These are phyloP conservation scores for Babylonia areolata DNA, from an alignment of 1,140 invertebrate species.

Conservation along the genomic window DNA sequence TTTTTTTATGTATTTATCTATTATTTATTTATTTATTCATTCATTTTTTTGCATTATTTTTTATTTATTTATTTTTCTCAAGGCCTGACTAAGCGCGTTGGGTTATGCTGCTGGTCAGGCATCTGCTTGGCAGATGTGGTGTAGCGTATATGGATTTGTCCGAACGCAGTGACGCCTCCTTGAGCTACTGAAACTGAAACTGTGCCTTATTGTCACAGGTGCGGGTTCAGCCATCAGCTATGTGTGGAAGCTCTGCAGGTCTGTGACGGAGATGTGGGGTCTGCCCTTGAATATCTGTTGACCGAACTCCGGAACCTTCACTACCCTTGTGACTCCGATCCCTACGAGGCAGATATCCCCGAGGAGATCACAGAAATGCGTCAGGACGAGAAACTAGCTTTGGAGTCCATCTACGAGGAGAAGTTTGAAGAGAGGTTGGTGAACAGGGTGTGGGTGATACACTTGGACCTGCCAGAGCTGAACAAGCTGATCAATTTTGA, in stretches of 20 bases:
- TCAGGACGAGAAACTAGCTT: slow-evolving; percentile 69
- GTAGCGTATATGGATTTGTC: too few species aligned
- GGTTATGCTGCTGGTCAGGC: too few species aligned
- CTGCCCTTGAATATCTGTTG: slow-evolving; percentile 67
- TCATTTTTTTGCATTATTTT: too few species aligned
- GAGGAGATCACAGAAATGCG: slow-evolving; percentile 62
- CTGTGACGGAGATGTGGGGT: slow-evolving; percentile 66
- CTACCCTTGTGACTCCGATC: not conserved
- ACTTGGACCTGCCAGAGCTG: slow-evolving; percentile 59
- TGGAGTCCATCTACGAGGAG: slow-evolving; percentile 70
- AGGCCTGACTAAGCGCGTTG: too few species aligned
- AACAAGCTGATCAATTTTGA: slow-evolving; percentile 45
- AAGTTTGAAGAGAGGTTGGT: slow-evolving; percentile 66
- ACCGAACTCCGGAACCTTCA: slow-evolving; percentile 57
- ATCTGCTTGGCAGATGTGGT: too few species aligned
- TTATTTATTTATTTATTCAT: too few species aligned
- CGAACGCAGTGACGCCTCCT: too few species aligned
- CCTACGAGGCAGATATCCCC: slow-evolving; percentile 28
- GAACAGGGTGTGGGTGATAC: slow-evolving; percentile 65
- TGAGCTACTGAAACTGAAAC: too few species aligned
- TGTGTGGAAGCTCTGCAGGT: slow-evolving; percentile 67
- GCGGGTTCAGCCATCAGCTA: slow-evolving; percentile 67
- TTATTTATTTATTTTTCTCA: too few species aligned
- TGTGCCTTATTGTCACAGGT: slow-evolving; percentile 62
- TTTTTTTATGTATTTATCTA: too few species aligned